Evolutionary conservation across 2,888 invertebrate species (phyloP).

Genomic region (Callyntrura guangdongensis): DNA sequence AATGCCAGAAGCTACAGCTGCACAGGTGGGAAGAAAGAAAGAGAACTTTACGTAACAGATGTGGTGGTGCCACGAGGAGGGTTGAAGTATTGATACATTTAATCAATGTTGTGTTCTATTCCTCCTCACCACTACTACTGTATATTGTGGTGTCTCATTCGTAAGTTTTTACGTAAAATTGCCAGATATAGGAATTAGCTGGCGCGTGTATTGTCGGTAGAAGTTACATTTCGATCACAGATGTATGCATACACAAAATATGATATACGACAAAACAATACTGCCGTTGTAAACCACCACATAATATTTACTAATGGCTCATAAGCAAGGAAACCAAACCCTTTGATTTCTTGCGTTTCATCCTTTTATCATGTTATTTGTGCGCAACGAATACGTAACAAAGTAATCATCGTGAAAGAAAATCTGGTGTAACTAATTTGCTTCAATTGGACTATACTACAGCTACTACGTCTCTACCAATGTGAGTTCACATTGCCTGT

Average conservation of each 20-base stretch:
- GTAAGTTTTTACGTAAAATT: no score
- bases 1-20: conserved; percentile 77
- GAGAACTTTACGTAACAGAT: conserved; percentile 68
- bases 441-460: background rate
- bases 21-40: conserved; percentile 81
- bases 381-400: conserved; percentile 49
- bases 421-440: conserved; percentile 69
- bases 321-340: conserved; percentile 51
- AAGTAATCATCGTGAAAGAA: conserved; percentile 62
- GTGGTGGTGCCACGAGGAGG: conserved; percentile 55
- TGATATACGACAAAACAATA: background rate
- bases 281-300: background rate
- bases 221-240: conserved; percentile 18
- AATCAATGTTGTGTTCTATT: background rate
- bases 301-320: conserved; percentile 21
- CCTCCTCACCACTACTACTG: background rate
- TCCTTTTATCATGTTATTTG: background rate
- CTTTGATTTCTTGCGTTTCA: conserved; percentile 62
- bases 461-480: background rate
- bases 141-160: background rate
- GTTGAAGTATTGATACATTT: background rate
- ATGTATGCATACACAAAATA: conserved; percentile 26
- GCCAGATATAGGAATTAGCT: background rate
- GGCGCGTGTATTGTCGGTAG: background rate
- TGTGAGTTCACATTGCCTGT: background rate